Conservation (phyloP, 2,113 vertebrate species). For the Peromyscus californicus region DNA sequence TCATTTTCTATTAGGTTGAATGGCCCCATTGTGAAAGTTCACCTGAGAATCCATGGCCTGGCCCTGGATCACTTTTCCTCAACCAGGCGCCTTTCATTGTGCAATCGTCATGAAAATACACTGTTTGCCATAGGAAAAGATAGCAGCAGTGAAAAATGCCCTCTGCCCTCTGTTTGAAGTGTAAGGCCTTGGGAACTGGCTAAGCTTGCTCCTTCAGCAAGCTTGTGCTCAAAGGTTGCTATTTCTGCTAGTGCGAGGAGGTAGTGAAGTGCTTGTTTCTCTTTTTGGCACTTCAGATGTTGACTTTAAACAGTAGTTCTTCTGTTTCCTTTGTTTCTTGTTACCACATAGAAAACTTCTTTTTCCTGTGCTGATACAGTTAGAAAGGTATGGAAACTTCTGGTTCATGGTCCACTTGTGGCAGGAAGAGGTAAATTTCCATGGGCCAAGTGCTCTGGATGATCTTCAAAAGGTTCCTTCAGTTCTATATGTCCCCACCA, state of each 20-base stretch:
- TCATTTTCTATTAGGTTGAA: constrained; percentile 65
- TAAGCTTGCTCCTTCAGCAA: not conserved
- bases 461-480: not conserved
- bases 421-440: not conserved
- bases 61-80: constrained; percentile 13
- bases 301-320: not conserved
- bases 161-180: constrained; percentile 72
- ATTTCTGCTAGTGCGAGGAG: constrained; percentile 33
- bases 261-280: not conserved
- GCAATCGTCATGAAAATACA: constrained; percentile 52
- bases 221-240: constrained; percentile 10
- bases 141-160: constrained; percentile 76
- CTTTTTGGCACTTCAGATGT: not conserved
- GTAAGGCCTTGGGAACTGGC: constrained; percentile 75
- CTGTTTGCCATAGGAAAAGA: constrained; percentile 77
- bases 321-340: constrained; percentile 28
- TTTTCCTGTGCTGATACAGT: not conserved
- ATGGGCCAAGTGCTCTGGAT: not conserved
- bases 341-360: not conserved
- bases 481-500: not conserved
- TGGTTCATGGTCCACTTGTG: not conserved
- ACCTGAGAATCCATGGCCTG: constrained; percentile 64
- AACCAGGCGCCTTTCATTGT: constrained; percentile 74
- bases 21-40: constrained; percentile 56
- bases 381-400: not conserved